Base-by-base conservation (phyloP, 2,113 vertebrate species). In the Myiopsitta monachus region DNA sequence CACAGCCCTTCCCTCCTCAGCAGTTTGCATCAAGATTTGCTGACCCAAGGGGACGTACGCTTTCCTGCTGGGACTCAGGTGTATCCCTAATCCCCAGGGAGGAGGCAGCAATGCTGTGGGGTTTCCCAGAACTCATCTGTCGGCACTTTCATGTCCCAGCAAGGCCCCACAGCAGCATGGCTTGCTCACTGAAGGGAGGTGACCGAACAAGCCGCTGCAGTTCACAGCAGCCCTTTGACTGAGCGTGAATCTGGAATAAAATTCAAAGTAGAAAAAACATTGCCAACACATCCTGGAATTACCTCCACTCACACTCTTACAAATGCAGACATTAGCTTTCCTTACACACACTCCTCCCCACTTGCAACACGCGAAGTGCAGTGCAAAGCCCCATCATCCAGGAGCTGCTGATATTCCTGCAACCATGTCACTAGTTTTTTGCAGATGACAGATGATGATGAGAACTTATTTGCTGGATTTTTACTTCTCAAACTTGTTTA, bases 201-300 rank as follows among this genome's bases (percentile, higher is more conserved):
- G 87, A n/a, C 80, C 24, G 24, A 93, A 92, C 80, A 90, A 93
- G 95, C 88, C 92, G 80, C 88, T 88, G 91, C 88, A 90, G 66
- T 73, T 85, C 67, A 36, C 66, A 69, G 67, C 33, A 59, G 15
- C 24, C 39, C 87, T 86, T 75, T 57, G 57, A 70, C 41, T 77
- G 57, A 79, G 33, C 14, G 24, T 41, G 55, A 83, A 86, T 30
- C 18, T 13, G 24, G 39, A 93, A 74, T 62, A 41, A 66, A 77
- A 43, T 30, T 76, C 43, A 16, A 66, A 88, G 31, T 10, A 23
- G 55, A 21, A 24, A 59, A 83, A 90, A 63, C 31, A 12, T 7
- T 59, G 49, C 51, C 11, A 2, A 69, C 86, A 63, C 9, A 3
- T 59, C 72, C 39, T 46, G 54, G 83, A 80, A 14, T 61, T 63